These are phyloP conservation scores for Laticauda laticaudata DNA, from an alignment of 2,113 vertebrate species.

Conservation along the genomic window DNA sequence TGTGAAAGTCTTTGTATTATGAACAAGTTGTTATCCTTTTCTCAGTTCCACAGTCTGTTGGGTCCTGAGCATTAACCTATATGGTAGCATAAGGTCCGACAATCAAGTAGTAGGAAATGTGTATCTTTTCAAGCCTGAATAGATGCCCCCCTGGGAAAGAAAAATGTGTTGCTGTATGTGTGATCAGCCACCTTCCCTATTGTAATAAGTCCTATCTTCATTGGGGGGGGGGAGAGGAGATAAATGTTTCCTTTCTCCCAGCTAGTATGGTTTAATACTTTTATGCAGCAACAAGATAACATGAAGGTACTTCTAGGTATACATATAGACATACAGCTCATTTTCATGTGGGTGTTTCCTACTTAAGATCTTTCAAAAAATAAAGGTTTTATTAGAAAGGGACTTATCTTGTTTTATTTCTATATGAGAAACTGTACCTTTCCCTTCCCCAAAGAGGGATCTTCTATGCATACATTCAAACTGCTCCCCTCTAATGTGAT, in stretches of 20 bases:
- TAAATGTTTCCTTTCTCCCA: neutral
- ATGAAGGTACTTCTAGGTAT: neutral
- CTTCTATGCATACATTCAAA: neutral
- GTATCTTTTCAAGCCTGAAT: neutral
- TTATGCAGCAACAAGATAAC: too few species aligned
- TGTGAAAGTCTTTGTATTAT: neutral
- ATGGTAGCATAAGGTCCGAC: neutral
- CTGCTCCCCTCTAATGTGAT: neutral
- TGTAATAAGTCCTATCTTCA: neutral
- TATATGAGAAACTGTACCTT: neutral
- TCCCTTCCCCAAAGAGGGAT: neutral
- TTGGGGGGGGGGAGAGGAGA: neutral
- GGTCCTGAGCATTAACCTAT: neutral
- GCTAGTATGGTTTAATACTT: neutral
- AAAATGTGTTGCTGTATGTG: neutral
- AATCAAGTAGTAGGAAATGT: neutral
- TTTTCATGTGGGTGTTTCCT: neutral
- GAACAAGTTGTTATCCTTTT: neutral
- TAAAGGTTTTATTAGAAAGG: neutral
- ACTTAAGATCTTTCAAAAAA: neutral
- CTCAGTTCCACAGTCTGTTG: neutral
- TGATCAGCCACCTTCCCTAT: neutral
- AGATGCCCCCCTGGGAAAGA: neutral
- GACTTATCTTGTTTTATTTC: neutral
- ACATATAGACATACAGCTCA: neutral